Conservation (phyloP, 2,113 vertebrate species). For the Epinephelus cyanopodus region DNA sequence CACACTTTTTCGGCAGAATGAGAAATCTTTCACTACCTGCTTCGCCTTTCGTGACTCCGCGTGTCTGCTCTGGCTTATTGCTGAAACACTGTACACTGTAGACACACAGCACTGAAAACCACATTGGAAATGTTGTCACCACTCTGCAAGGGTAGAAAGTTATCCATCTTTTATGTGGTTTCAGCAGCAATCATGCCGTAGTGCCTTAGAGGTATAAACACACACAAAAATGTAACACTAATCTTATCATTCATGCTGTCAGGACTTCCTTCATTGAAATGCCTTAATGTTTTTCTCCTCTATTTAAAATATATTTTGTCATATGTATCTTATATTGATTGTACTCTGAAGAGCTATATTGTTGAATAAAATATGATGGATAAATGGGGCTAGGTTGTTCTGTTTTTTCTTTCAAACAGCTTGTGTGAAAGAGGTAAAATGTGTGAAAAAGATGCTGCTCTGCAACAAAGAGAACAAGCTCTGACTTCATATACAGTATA, state of each 20-base stretch:
- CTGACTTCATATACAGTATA: constrained; percentile 38
- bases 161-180: constrained; percentile 59
- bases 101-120: constrained; percentile 60
- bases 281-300: constrained; percentile 66
- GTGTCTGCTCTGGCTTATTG: constrained; percentile 63
- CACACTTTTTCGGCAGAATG: constrained; percentile 60
- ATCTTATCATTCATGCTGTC: constrained; percentile 61
- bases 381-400: constrained; percentile 33
- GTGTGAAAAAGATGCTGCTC: constrained; percentile 16
- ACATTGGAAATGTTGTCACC: constrained; percentile 53
- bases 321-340: constrained; percentile 79
- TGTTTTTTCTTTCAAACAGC: neutral
- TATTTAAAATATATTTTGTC: constrained; percentile 84
- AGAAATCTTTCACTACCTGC: constrained; percentile 62
- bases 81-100: constrained; percentile 68
- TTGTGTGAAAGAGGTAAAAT: neutral
- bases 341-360: constrained; percentile 80
- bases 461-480: constrained; percentile 32
- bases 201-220: constrained; percentile 71
- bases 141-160: constrained; percentile 47
- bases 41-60: constrained; percentile 60
- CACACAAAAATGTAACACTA: constrained; percentile 58
- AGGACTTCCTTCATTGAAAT: constrained; percentile 63
- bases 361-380: constrained; percentile 80
- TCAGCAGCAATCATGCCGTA: constrained; percentile 52